These are phyloP conservation scores for Betta splendens DNA, from an alignment of 2,797 vertebrate genomes.

Conservation along the genomic window DNA sequence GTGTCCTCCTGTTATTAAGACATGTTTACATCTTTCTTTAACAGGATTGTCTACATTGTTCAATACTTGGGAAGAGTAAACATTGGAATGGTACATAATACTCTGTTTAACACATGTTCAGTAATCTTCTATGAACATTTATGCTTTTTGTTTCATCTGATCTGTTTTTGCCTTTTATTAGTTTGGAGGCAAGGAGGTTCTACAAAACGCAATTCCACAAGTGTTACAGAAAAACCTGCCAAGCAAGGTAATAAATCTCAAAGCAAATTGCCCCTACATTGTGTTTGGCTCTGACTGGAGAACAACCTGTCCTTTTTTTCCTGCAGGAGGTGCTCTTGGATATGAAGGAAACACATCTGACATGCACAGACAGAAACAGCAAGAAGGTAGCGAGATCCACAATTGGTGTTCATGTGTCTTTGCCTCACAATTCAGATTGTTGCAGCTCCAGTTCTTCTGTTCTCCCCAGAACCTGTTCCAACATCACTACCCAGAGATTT, in stretches of 20 bases:
- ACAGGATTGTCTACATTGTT: constrained; percentile 82
- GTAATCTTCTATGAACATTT: not conserved
- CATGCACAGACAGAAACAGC: constrained; percentile 77
- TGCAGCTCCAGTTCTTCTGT: no score
- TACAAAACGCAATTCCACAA: constrained; percentile 76
- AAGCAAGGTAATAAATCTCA: constrained; percentile 53
- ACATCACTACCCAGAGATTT: constrained; percentile 86
- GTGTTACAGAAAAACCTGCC: constrained; percentile 73
- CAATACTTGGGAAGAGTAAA: constrained; percentile 78
- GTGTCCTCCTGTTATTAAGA: not conserved
- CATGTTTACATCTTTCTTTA: constrained; percentile 27
- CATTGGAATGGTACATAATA: constrained; percentile 79
- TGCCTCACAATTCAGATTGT: not conserved
- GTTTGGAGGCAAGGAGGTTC: constrained; percentile 86
- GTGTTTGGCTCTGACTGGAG: no score
- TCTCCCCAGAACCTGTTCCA: constrained; percentile 74
- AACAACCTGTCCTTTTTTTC: not conserved
- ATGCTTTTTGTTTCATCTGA: rapidly evolving
- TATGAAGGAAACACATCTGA: constrained; percentile 87
- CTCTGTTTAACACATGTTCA: not conserved
- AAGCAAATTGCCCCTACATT: not conserved
- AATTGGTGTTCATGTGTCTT: rapidly evolving
- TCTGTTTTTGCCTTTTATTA: constrained; percentile 47
- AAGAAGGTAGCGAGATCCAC: constrained; percentile 73
- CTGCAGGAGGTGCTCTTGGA: constrained; percentile 86